Percentiles rank a stretch among this genome's conserved stretches.
These are phyloP conservation scores for Polia nebulosa DNA, from an alignment of 2,888 invertebrate species.

Conservation along the genomic window DNA sequence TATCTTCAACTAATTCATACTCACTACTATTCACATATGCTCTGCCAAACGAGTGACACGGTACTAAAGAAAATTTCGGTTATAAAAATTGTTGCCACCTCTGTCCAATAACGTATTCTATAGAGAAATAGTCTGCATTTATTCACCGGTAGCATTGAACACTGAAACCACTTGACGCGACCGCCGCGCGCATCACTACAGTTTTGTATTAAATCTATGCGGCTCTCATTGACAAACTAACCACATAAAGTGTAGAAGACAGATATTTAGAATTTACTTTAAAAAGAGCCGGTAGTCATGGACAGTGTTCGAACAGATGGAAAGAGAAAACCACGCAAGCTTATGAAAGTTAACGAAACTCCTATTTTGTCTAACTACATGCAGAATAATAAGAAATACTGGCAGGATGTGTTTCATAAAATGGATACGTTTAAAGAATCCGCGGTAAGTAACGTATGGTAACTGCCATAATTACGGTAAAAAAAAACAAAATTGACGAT, in stretches of 20 bases:
- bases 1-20: not conserved
- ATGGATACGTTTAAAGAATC: slow-evolving; percentile 68
- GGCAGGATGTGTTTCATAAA: slow-evolving; percentile 78
- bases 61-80: not conserved
- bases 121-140: slow-evolving; percentile 51
- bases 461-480: not conserved
- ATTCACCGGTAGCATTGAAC: slow-evolving; percentile 53
- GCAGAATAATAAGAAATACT: slow-evolving; percentile 81
- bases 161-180: slow-evolving; percentile 50
- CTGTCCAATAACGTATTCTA: slow-evolving; percentile 42
- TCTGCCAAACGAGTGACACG: not conserved
- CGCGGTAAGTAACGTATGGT: slow-evolving; percentile 74
- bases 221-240: slow-evolving; percentile 49
- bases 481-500: too few relatives aligned
- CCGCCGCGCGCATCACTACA: slow-evolving; percentile 41
- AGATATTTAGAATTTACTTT: not conserved
- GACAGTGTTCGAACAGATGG: slow-evolving; percentile 49
- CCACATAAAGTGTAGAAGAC: slow-evolving; percentile 14
- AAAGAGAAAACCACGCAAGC: slow-evolving; percentile 75
- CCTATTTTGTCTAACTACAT: slow-evolving; percentile 77
- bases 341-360: slow-evolving; percentile 78
- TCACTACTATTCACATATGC: not conserved
- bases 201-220: slow-evolving; percentile 69
- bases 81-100: slow-evolving; percentile 10
- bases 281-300: slow-evolving; percentile 47